phyloP scores from a whole-genome alignment of 2,888 invertebrate species.

The Mactromeris polynyma region DNA sequence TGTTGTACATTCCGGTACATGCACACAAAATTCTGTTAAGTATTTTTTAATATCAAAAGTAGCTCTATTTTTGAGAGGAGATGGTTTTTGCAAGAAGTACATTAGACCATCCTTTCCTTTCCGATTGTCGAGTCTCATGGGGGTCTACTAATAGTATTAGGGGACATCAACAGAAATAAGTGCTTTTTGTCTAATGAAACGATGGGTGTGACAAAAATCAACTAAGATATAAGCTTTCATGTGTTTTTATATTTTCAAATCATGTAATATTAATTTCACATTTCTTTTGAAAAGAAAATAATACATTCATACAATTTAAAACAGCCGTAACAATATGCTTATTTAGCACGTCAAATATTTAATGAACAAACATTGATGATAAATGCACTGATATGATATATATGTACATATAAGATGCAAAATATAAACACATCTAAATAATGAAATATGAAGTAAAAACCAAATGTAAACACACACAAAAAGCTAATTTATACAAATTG shows the following conservation, averaged over 20 bases:
- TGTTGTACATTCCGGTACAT: too few relatives aligned
- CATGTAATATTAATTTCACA: constrained; percentile 54
- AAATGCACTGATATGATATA: not conserved
- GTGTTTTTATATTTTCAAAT: constrained; percentile 58
- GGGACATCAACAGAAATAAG: too few relatives aligned
- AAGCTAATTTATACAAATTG: not conserved
- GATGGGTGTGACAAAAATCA: not conserved
- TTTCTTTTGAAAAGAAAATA: constrained; percentile 61
- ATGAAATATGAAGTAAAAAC: constrained; percentile 11
- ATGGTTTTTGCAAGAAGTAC: too few relatives aligned
- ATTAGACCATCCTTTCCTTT: too few relatives aligned
- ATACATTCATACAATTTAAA: constrained; percentile 58
- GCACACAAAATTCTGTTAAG: too few relatives aligned
- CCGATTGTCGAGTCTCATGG: too few relatives aligned
- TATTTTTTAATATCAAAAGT: too few relatives aligned
- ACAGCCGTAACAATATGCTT: constrained; percentile 47
- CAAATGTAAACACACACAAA: not conserved
- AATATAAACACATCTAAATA: constrained; percentile 9
- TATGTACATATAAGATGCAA: not conserved
- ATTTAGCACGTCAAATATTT: constrained; percentile 30
- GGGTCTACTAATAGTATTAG: too few relatives aligned
- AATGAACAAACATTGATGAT: not conserved
- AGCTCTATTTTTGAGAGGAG: too few relatives aligned
- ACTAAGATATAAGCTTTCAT: not conserved
- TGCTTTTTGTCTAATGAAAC: too few relatives aligned